phyloP scores from a whole-genome alignment of 2,888 invertebrate species.

The Cephus runcator region DNA sequence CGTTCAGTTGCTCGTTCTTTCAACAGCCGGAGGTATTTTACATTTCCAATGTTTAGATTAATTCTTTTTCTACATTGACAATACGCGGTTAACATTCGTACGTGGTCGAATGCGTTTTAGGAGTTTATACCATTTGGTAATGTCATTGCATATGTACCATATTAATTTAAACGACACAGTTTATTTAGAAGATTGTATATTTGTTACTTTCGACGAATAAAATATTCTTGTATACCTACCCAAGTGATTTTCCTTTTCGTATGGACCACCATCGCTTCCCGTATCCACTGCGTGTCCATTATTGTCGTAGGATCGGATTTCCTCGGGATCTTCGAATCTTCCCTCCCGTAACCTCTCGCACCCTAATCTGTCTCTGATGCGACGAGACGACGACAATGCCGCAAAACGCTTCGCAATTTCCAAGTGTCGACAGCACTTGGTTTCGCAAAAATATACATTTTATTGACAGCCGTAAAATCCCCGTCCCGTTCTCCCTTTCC shows the following conservation, averaged over 20 bases:
- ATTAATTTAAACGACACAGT: conserved; percentile 44
- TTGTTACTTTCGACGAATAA: conserved; percentile 66
- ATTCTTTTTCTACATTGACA: conserved; percentile 42
- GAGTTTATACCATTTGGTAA: conserved; percentile 3
- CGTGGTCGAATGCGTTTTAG: conserved; percentile 14
- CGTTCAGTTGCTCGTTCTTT: conserved; percentile 38
- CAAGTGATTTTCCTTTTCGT: conserved; percentile 5
- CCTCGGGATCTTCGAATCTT: neutral
- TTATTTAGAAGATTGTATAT: conserved; percentile 64
- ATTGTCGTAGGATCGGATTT: neutral
- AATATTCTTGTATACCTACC: conserved; percentile 65
- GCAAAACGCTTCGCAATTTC: conserved; percentile 51
- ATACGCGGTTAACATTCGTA: conserved; percentile 36
- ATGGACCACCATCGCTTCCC: neutral
- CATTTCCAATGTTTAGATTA: conserved; percentile 21
- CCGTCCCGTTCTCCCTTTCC: neutral
- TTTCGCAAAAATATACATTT: neutral
- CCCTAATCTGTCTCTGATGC: neutral
- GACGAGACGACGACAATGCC: neutral
- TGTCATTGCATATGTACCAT: conserved; percentile 18
- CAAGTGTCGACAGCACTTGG: conserved; percentile 56
- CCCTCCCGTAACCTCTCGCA: neutral
- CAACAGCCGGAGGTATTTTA: conserved; percentile 26
- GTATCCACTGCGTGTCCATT: no score
- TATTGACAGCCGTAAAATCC: neutral